A percentile compares a stretch with the other conserved stretches of the same genome.
phyloP scores from a whole-genome alignment of 2,797 vertebrate genomes.

The Dromococcyx pavoninus region DNA sequence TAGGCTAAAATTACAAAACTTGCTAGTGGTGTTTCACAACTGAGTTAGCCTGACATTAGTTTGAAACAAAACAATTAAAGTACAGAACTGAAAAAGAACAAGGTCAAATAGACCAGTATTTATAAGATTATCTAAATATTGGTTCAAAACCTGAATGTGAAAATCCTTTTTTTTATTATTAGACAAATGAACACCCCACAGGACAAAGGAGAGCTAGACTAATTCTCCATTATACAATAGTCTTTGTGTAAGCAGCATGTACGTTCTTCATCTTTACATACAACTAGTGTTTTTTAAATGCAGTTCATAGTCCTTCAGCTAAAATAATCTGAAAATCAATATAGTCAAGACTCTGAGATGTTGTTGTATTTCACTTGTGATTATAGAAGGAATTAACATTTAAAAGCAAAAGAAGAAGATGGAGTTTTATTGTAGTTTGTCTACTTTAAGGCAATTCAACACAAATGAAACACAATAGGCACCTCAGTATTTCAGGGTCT shows the following conservation, averaged over 20 bases:
- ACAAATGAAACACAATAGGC: neutral
- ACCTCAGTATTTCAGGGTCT: neutral
- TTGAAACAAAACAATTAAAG: neutral
- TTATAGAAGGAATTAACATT: neutral
- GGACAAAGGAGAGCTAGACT: neutral
- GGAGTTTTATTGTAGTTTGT: neutral
- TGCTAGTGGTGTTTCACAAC: neutral
- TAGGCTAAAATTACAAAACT: neutral
- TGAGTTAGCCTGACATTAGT: neutral
- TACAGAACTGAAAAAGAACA: neutral
- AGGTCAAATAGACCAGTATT: neutral
- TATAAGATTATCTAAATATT: neutral
- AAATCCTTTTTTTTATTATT: neutral
- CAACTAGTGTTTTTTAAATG: neutral
- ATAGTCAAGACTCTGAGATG: neutral
- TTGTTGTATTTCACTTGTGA: neutral
- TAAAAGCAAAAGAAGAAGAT: neutral
- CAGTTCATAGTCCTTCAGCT: neutral
- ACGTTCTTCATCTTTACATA: neutral
- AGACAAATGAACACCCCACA: neutral
- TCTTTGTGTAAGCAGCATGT: neutral
- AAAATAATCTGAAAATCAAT: neutral
- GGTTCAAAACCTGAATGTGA: neutral
- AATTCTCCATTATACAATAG: neutral
- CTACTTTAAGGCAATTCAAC: neutral